These are phyloP conservation scores for Listronotus oregonensis DNA, from an alignment of 1,140 invertebrate genomes.

Conservation along the genomic window DNA sequence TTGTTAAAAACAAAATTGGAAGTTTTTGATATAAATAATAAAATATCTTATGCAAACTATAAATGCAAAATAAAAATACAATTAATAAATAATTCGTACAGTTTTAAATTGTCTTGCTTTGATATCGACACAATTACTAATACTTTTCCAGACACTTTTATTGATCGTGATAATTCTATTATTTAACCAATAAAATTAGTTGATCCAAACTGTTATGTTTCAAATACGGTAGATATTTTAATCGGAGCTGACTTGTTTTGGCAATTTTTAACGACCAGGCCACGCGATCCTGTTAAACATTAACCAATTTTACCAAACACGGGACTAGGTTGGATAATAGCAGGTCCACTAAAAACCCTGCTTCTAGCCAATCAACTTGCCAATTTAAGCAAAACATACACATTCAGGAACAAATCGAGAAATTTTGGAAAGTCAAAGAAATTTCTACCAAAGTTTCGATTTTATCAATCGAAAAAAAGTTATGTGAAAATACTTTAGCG, in stretches of 20 bases:
- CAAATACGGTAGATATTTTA: conserved; percentile 7
- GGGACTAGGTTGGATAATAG: conserved; percentile 7
- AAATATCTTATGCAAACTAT: too few relatives aligned
- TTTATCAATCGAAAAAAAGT: too few relatives aligned
- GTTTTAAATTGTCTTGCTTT: too few relatives aligned
- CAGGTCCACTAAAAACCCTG: not conserved
- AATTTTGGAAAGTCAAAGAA: conserved; percentile 11
- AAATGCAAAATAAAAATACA: too few relatives aligned
- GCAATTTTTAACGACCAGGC: not conserved
- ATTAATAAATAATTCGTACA: too few relatives aligned
- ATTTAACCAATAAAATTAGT: conserved; percentile 6
- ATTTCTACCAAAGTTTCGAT: not conserved
- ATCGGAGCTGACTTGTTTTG: conserved; percentile 11
- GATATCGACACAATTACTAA: not conserved
- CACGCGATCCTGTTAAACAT: not conserved
- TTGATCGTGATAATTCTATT: not conserved
- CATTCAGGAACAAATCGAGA: conserved; percentile 3
- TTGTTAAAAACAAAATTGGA: too few relatives aligned
- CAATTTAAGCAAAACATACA: not conserved
- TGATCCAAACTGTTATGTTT: not conserved
- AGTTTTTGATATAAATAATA: too few relatives aligned
- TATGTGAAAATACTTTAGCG: too few relatives aligned
- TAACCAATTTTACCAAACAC: conserved; percentile 7
- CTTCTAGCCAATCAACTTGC: not conserved
- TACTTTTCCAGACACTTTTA: not conserved